These are phyloP conservation scores for Vidua chalybeata DNA, from an alignment of 2,113 vertebrate genomes.

Conservation along the genomic window DNA sequence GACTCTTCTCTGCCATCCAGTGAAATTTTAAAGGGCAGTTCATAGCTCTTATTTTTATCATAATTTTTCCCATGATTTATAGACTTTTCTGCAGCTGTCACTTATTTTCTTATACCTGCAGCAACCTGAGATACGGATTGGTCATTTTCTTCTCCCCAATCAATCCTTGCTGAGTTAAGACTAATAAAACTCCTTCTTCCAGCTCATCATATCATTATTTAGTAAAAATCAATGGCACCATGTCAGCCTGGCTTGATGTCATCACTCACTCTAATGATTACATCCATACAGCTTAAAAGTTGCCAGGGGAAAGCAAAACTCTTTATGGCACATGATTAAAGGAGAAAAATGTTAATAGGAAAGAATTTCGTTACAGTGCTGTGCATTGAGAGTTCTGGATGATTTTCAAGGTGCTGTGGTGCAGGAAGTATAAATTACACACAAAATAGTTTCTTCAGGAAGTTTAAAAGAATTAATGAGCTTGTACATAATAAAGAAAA, in stretches of 20 bases:
- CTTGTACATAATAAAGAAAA: neutral
- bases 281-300: constrained; percentile 63
- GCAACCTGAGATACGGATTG: constrained; percentile 5
- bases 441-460: neutral
- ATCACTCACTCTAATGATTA: constrained; percentile 70
- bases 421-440: constrained; percentile 9
- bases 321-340: constrained; percentile 56
- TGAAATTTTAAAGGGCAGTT: constrained; percentile 66
- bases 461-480: neutral
- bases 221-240: constrained; percentile 66
- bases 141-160: constrained; percentile 53
- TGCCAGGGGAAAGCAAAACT: constrained; percentile 67
- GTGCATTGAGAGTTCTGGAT: constrained; percentile 13
- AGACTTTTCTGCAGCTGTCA: constrained; percentile 51
- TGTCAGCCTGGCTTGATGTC: constrained; percentile 66
- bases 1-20: constrained; percentile 23
- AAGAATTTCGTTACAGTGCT: neutral
- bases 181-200: constrained; percentile 65
- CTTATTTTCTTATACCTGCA: constrained; percentile 41
- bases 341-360: constrained; percentile 54
- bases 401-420: constrained; percentile 1
- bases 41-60: constrained; percentile 38
- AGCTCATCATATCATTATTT: constrained; percentile 72
- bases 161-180: constrained; percentile 60
- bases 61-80: constrained; percentile 55